These are phyloP conservation scores for Helostoma temminkii DNA, from an alignment of 2,797 vertebrate species.

Conservation along the genomic window DNA sequence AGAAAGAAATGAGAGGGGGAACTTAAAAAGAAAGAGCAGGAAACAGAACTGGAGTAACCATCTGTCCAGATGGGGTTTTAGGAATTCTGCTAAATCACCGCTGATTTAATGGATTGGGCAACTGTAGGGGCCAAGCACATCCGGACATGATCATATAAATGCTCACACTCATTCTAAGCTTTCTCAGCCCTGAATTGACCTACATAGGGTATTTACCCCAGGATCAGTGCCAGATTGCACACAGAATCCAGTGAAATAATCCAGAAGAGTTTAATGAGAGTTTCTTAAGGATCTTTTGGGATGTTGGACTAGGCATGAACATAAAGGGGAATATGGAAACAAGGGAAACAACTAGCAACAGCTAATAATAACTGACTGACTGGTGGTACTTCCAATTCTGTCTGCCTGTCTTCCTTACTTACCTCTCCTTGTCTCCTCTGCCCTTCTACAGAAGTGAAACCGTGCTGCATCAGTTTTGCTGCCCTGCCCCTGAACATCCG, in stretches of 20 bases:
- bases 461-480: slow-evolving; percentile 98
- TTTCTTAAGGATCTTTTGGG: slow-evolving; percentile 51
- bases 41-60: slow-evolving; percentile 52
- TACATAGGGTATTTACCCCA: slow-evolving; percentile 70
- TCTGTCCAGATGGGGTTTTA: slow-evolving; percentile 58
- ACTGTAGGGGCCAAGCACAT: slow-evolving; percentile 21
- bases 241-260: slow-evolving; percentile 63
- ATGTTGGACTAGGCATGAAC: slow-evolving; percentile 43
- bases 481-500: slow-evolving; percentile 94
- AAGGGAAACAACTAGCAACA: slow-evolving; percentile 33
- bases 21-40: slow-evolving; percentile 49
- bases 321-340: slow-evolving; percentile 34
- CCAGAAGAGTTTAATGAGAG: slow-evolving; percentile 57
- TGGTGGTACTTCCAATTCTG: slow-evolving; percentile 27
- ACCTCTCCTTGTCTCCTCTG: slow-evolving; percentile 37
- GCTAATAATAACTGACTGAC: slow-evolving; percentile 37
- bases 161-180: slow-evolving; percentile 48
- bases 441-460: slow-evolving; percentile 91
- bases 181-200: slow-evolving; percentile 72
- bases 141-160: slow-evolving; percentile 49
- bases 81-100: slow-evolving; percentile 66
- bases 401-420: slow-evolving; percentile 18
- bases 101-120: slow-evolving; percentile 48
- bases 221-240: slow-evolving; percentile 66
- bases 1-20: slow-evolving; percentile 53